Evolutionary conservation across 2,797 vertebrate genomes (phyloP).

Genomic region (Poeciliopsis turneri): DNA sequence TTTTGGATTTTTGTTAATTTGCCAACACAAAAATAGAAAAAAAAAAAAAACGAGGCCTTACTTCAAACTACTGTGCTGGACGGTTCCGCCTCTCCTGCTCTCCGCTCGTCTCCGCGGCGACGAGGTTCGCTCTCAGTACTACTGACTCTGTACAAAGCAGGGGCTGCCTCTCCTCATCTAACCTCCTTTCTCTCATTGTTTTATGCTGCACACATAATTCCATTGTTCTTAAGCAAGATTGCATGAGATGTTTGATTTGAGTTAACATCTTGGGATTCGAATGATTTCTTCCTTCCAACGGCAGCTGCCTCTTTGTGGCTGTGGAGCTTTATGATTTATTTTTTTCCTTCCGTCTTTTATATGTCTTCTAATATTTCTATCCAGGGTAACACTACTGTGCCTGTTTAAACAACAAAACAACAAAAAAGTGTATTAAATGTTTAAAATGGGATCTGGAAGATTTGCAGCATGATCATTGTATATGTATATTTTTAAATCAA

Average conservation of each 20-base stretch:
- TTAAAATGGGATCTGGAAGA: constrained; percentile 76
- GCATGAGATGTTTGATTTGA: constrained; percentile 79
- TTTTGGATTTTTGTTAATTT: constrained; percentile 63
- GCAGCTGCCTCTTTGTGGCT: constrained; percentile 59
- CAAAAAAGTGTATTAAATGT: constrained; percentile 67
- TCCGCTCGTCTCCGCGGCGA: constrained; percentile 47
- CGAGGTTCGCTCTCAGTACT: constrained; percentile 85
- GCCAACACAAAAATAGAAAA: constrained; percentile 79
- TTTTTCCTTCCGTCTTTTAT: constrained; percentile 61
- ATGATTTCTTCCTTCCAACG: constrained; percentile 31
- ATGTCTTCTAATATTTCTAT: constrained; percentile 83
- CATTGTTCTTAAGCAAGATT: constrained; percentile 78
- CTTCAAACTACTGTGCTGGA: constrained; percentile 89
- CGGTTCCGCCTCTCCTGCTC: constrained; percentile 60
- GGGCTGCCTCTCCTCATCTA: constrained; percentile 72
- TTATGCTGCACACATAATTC: constrained; percentile 80
- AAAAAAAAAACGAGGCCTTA: constrained; percentile 88
- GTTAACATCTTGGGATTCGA: constrained; percentile 64
- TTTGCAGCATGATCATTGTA: constrained; percentile 70
- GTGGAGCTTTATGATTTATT: constrained; percentile 20
- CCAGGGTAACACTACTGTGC: constrained; percentile 90
- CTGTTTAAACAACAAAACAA: constrained; percentile 76
- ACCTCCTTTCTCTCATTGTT: constrained; percentile 79
- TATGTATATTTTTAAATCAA: constrained; percentile 75
- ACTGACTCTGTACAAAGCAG: constrained; percentile 92